Base-by-base conservation (phyloP, 2,113 vertebrate genomes). In the Gallinago media region DNA sequence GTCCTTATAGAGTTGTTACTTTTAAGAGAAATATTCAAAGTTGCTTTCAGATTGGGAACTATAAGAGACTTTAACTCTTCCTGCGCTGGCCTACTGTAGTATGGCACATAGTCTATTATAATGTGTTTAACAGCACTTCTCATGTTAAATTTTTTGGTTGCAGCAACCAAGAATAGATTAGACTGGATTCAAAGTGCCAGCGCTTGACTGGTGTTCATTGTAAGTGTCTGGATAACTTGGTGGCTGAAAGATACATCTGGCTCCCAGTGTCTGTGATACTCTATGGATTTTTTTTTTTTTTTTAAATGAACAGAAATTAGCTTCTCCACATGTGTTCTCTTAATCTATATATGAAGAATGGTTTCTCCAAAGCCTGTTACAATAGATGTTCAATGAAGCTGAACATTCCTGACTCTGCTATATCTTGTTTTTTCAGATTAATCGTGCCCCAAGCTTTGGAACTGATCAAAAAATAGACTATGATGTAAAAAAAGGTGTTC, bases 401-500 rank as follows among this genome's bases (percentile, higher is more conserved):
- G 92, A 67, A 54, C 32, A 31, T 82, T 40, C 36, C 83, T 85
- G 67, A 92, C 44, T 91, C 38, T 80, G 85, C 89, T 85, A 38
- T 80, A 87, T 95, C 95, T 89, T 79, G 11, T 97, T 92, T 95
- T 91, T 97, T 68, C 98, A 99, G 99, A 99, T 99, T 98, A 99
- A 99, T 98, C 99, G 99, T 81, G 99, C 99, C 19, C 99, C 99
- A 46, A 99, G 99, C 97, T 99, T 99, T 96, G 99, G 99, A 96
- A 99, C 99, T 3, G 99, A 99, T 97, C 99, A 99, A 98, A 99
- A 99, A 98, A 99, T 99, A 97, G 99, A 99, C 98, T 99, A 99
- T 75, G 99, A 99, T 91, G 99, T 99, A 82, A 99, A 99, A 98
- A 99, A 98, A 96, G 99, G 99, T 11, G 99, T 99, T 92, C 96